Percentiles rank a stretch among this genome's conserved stretches.
These are phyloP conservation scores for Patagioenas fasciata DNA, from an alignment of 2,113 vertebrate species.

Conservation along the genomic window DNA sequence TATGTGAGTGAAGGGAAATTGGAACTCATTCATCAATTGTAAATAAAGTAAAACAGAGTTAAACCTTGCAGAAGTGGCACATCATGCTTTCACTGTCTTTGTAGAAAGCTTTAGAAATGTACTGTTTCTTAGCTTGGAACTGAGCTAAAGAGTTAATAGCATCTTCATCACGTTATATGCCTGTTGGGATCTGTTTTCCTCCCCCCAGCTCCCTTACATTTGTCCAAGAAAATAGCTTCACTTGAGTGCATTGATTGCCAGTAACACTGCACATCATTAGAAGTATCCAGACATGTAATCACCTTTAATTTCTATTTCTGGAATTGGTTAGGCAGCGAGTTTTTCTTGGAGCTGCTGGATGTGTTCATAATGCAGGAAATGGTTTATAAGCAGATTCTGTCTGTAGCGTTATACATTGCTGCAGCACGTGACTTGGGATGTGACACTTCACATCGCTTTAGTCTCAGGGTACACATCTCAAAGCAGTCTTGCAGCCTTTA, in stretches of 20 bases:
- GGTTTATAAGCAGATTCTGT: neutral
- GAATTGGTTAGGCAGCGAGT: neutral
- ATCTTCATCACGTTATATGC: neutral
- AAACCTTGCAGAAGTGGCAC: neutral
- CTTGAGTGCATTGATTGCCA: neutral
- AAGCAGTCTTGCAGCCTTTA: neutral
- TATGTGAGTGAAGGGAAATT: neutral
- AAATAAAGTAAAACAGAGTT: neutral
- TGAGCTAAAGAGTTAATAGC: neutral
- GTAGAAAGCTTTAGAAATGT: neutral
- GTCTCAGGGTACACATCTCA: neutral
- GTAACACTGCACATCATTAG: neutral
- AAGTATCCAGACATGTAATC: neutral
- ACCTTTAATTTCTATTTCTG: neutral
- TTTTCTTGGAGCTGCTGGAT: neutral
- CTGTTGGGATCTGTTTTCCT: neutral
- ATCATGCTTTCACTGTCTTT: neutral
- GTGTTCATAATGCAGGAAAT: neutral
- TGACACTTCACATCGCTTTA: neutral
- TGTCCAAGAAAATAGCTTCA: neutral
- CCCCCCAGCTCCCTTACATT: neutral
- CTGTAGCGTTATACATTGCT: neutral
- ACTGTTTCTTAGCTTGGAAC: neutral
- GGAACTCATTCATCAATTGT: neutral
- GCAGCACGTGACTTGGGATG: neutral